Evolutionary conservation across 1,140 invertebrate genomes (phyloP).

Genomic region (silkworm (Bombyx mori)): ASM3026992v2 NC_085109.1:10745001-10745500

Average conservation of each 20-base stretch:
- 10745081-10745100: slow-evolving; percentile 82
- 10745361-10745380: too few species aligned
- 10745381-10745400: slow-evolving; percentile 43
- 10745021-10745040: slow-evolving; percentile 71
- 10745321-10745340: too few species aligned
- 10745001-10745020: too few species aligned
- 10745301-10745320: too few species aligned
- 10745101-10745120: slow-evolving; percentile 85
- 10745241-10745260: not conserved
- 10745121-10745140: slow-evolving; percentile 85
- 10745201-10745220: not conserved
- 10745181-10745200: not conserved
- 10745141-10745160: slow-evolving; percentile 73
- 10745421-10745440: slow-evolving; percentile 75
- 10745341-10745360: too few species aligned
- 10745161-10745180: slow-evolving; percentile 10
- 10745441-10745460: slow-evolving; percentile 82
- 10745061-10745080: slow-evolving; percentile 77
- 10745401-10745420: slow-evolving; percentile 79
- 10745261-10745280: not conserved
- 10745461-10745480: slow-evolving; percentile 82
- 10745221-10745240: not conserved
- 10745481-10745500: slow-evolving; percentile 78
- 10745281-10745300: not conserved
- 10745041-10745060: slow-evolving; percentile 77